These are phyloP conservation scores for Psittacula derbiana DNA, from an alignment of 2,797 vertebrate genomes.

Conservation along the genomic window DNA sequence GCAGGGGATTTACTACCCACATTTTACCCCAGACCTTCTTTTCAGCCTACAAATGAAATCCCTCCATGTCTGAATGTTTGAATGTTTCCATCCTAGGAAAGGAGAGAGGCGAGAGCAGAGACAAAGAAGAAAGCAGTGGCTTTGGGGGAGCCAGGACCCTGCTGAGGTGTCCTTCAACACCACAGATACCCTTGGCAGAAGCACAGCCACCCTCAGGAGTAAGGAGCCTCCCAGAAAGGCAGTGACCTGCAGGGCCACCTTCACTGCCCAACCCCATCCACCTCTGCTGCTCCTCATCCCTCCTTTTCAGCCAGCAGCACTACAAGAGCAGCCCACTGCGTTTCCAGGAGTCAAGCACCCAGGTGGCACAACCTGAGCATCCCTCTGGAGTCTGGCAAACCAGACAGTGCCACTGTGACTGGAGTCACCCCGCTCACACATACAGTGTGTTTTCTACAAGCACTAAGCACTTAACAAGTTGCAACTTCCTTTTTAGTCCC, in stretches of 20 bases:
- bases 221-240: not conserved
- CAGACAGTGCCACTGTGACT: not conserved
- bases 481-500: not conserved
- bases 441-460: not conserved
- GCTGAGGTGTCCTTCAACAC: not conserved
- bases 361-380: not conserved
- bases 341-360: not conserved
- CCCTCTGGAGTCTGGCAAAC: not conserved
- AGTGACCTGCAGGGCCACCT: not conserved
- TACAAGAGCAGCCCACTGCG: not conserved
- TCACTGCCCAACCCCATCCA: not conserved
- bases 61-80: not conserved
- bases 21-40: not conserved
- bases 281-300: not conserved
- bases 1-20: not conserved
- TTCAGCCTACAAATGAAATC: not conserved
- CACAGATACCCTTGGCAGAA: not conserved
- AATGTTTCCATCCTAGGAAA: not conserved
- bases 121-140: not conserved
- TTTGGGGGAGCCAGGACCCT: not conserved
- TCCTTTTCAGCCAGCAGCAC: not conserved
- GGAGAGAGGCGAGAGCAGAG: not conserved
- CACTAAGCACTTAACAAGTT: not conserved
- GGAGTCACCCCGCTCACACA: not conserved
- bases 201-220: not conserved